Conservation (phyloP, 2,888 invertebrate species). For the Scaptomyza parva region DNA sequence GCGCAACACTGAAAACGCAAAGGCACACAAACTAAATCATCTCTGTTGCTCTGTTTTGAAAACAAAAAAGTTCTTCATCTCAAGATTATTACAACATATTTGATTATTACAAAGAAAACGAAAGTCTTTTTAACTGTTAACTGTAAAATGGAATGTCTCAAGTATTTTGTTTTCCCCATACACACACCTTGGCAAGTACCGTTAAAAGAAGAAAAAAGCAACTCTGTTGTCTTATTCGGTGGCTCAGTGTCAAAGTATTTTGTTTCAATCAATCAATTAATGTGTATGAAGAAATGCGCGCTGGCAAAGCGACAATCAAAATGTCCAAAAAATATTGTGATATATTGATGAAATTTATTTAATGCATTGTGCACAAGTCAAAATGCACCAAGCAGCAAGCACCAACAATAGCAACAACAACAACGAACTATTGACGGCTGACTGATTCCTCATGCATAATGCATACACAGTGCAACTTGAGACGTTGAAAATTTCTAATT, state of each 20-base stretch:
- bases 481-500: constrained; percentile 70
- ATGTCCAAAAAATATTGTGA: constrained; percentile 64
- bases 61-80: constrained; percentile 23
- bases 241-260: constrained; percentile 67
- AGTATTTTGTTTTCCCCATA: constrained; percentile 1
- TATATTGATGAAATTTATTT: constrained; percentile 72
- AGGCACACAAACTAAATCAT: constrained; percentile 15
- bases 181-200: constrained; percentile 24
- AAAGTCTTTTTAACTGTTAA: constrained; percentile 61
- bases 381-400: constrained; percentile 36
- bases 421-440: neutral
- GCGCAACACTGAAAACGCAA: constrained; percentile 21
- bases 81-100: constrained; percentile 20
- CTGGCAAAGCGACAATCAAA: constrained; percentile 48
- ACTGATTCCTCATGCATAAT: constrained; percentile 68
- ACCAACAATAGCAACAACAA: too few relatives aligned
- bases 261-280: constrained; percentile 61
- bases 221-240: constrained; percentile 15
- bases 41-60: constrained; percentile 1
- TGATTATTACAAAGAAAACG: constrained; percentile 44
- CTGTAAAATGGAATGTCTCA: constrained; percentile 4
- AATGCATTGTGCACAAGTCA: constrained; percentile 70
- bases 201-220: constrained; percentile 43
- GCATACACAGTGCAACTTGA: constrained; percentile 65
- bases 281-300: constrained; percentile 65